Evolutionary conservation across 1,140 invertebrate genomes (phyloP).

Genomic region (Drosophila kepulauana): DNA sequence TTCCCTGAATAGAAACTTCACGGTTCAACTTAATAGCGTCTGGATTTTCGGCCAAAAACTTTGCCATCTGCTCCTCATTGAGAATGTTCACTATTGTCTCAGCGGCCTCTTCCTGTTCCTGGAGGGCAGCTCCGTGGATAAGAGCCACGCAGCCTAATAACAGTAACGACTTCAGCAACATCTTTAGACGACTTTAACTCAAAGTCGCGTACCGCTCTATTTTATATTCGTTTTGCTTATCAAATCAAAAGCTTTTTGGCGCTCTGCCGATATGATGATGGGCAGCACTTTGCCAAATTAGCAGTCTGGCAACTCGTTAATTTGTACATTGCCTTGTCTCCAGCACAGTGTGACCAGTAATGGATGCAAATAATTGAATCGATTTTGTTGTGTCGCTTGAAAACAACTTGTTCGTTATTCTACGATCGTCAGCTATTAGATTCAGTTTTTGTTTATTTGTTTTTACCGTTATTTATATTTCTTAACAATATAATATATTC

Average conservation of each 20-base stretch:
- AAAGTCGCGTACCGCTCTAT: neutral
- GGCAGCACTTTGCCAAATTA: slow-evolving; percentile 8
- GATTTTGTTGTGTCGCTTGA: too few relatives aligned
- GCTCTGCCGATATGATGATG: neutral
- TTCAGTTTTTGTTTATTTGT: too few relatives aligned
- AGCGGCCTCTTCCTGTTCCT: neutral
- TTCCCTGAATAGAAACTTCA: neutral
- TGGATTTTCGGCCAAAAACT: slow-evolving; percentile 32
- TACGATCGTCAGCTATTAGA: too few relatives aligned
- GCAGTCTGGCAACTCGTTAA: slow-evolving; percentile 32
- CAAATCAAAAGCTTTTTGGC: slow-evolving; percentile 10
- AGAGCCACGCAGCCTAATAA: slow-evolving; percentile 16
- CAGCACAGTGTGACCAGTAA: too few relatives aligned
- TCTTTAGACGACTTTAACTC: slow-evolving; percentile 19
- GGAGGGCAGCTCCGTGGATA: slow-evolving; percentile 5
- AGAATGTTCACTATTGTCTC: slow-evolving; percentile 3
- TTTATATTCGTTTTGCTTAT: slow-evolving; percentile 31
- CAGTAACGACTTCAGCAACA: slow-evolving; percentile 39
- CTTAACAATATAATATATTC: too few relatives aligned
- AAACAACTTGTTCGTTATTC: too few relatives aligned
- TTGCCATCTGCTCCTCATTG: slow-evolving; percentile 16
- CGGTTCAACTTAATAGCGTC: slow-evolving; percentile 20
- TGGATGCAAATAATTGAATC: too few relatives aligned
- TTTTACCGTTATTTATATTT: too few relatives aligned
- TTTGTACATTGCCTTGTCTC: slow-evolving; percentile 33